phyloP scores from a whole-genome alignment of 2,888 invertebrate species.

The Pemphredon lugubris region DNA sequence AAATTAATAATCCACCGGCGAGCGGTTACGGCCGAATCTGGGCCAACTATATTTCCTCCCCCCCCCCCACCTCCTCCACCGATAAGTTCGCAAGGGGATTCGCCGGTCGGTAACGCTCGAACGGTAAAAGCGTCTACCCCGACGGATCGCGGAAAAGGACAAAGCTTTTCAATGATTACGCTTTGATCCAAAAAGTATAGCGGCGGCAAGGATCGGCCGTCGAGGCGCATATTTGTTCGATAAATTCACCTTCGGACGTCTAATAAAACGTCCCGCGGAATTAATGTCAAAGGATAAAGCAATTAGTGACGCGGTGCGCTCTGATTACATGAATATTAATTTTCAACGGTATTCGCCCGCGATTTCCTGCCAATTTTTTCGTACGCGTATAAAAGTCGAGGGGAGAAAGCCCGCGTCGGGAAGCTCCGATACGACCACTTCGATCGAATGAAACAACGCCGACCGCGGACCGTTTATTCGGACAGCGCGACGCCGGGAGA shows the following conservation, averaged over 20 bases:
- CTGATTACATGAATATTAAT: constrained; percentile 62
- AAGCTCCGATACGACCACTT: constrained; percentile 11
- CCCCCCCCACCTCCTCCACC: too few species aligned
- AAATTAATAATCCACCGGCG: constrained; percentile 65
- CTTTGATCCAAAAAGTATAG: constrained; percentile 50
- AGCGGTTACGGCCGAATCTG: constrained; percentile 62
- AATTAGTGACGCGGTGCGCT: constrained; percentile 43
- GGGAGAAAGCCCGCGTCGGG: background rate
- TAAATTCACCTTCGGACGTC: constrained; percentile 22
- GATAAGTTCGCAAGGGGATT: constrained; percentile 61
- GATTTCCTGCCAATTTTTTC: background rate
- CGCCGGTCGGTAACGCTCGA: constrained; percentile 61
- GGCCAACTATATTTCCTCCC: constrained; percentile 69
- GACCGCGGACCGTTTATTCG: background rate
- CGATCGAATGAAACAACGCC: constrained; percentile 18
- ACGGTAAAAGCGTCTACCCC: constrained; percentile 46
- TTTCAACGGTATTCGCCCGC: constrained; percentile 1
- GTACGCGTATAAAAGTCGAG: background rate
- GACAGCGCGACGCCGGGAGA: background rate
- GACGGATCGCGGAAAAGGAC: constrained; percentile 36
- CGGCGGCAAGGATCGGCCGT: constrained; percentile 15
- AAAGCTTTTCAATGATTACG: constrained; percentile 58
- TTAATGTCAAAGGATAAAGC: constrained; percentile 52
- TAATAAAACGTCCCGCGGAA: constrained; percentile 34
- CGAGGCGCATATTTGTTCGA: constrained; percentile 10